Evolutionary conservation across 1,140 invertebrate species (phyloP), one percentile per base, ranked within the genome.

Genomic region (Reticulitermes speratus): DNA sequence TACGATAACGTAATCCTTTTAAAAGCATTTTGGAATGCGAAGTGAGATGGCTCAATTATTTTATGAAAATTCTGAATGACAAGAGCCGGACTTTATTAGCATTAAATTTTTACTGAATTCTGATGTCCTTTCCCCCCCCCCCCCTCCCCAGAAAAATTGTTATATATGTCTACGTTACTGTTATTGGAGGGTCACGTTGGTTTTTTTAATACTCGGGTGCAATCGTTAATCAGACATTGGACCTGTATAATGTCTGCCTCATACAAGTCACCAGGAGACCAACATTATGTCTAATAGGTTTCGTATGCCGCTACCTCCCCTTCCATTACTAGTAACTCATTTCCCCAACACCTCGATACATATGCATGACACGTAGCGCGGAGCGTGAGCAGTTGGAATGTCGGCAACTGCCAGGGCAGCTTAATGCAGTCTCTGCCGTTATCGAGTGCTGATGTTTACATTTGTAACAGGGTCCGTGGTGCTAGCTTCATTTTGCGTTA

Each of bases 291-390:
- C 8, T 75, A 75, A 75, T 75, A 19, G n/a, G 65, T 30, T 75
- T 75, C n/a, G 19, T 75, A 8, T 30, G 25, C n/a, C 65, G 25
- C n/a, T n/a, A 25, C n/a, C 25, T 75, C 3, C 16, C 65, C 2
- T 8, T 75, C 25, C n/a, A 30, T 25, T 25, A 75, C 65, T 75
- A 75, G n/a, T 75, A 75, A 75, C 65, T 30, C 65, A 75, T 75
- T 75, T 75, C 65, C 65, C 65, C 65, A 75, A 25, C 65, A 75
- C 65, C n/a, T 30, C 65, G n/a, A 75, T 30, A 75, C n/a, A 75
- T 75, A 75, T 75, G 65, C 65, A 75, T 75, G 65, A 25, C 65
- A 75, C 65, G 65, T 75, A 75, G 65, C 65, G 25, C n/a, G n/a
- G 25, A 75, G n/a, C 65, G n/a, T 25, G n/a, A 75, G 25, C 65